phyloP scores from a whole-genome alignment of 2,797 vertebrate species.

The Sphaeramia orbicularis region DNA sequence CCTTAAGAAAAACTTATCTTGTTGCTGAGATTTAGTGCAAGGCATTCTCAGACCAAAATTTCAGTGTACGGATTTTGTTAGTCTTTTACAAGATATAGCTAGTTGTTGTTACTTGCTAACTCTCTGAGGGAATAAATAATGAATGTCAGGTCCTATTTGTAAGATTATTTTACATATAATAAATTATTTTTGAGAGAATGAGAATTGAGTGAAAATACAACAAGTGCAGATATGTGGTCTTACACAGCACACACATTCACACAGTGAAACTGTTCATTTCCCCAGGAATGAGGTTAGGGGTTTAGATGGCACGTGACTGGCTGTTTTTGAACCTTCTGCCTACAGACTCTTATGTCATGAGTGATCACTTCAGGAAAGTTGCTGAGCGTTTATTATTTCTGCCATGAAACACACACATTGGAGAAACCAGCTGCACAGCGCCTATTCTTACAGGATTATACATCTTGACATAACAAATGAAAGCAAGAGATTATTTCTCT shows the following conservation, averaged over 20 bases:
- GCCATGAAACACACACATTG: conserved; percentile 73
- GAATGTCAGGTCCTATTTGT: conserved; percentile 3
- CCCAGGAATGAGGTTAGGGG: conserved; percentile 81
- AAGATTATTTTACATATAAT: conserved; percentile 5
- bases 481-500: conserved; percentile 32
- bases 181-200: conserved; percentile 12
- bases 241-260: neutral
- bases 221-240: conserved; percentile 27
- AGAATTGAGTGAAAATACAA: conserved; percentile 23
- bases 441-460: conserved; percentile 38
- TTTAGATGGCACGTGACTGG: conserved; percentile 77
- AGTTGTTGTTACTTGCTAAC: neutral
- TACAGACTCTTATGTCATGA: conserved; percentile 85
- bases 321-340: conserved; percentile 85
- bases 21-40: conserved; percentile 1
- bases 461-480: conserved; percentile 56
- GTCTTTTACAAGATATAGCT: neutral
- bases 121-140: neutral
- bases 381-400: conserved; percentile 72
- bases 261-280: conserved; percentile 67
- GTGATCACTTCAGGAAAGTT: conserved; percentile 82
- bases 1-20: conserved; percentile 19
- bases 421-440: conserved; percentile 62
- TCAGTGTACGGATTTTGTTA: neutral
- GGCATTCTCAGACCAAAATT: conserved; percentile 2